A percentile compares a stretch with the other conserved stretches of the same genome.
phyloP scores from a whole-genome alignment of 2,797 vertebrate genomes.

The Microctenopoma stevenorrisi region DNA sequence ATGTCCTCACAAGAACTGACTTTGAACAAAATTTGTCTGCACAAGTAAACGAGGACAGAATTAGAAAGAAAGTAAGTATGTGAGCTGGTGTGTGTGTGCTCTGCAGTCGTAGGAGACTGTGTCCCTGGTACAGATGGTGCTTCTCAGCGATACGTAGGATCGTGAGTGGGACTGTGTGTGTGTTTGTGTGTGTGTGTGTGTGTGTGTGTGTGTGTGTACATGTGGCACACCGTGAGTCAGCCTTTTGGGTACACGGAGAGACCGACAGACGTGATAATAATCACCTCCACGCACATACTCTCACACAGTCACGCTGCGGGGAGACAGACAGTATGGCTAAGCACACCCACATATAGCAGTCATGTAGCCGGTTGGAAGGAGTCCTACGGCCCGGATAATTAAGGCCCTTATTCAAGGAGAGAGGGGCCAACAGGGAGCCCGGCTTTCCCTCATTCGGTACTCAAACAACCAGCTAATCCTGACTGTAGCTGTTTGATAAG shows the following conservation, averaged over 20 bases:
- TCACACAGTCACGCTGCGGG: constrained; percentile 45
- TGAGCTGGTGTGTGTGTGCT: constrained; percentile 13
- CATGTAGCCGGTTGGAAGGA: constrained; percentile 30
- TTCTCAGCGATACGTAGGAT: constrained; percentile 69
- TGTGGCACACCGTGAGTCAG: constrained; percentile 77
- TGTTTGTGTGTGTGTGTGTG: not conserved
- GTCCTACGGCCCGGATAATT: constrained; percentile 48
- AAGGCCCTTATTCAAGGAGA: constrained; percentile 37
- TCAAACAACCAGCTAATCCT: constrained; percentile 51
- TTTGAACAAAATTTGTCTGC: not conserved
- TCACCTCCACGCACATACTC: constrained; percentile 65
- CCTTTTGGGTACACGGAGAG: constrained; percentile 66
- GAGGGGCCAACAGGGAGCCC: constrained; percentile 25
- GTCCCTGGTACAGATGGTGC: constrained; percentile 73
- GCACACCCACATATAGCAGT: constrained; percentile 60
- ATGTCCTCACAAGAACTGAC: not conserved
- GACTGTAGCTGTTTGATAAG: constrained; percentile 52
- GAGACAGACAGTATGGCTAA: constrained; percentile 58
- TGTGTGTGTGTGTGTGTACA: constrained; percentile 26
- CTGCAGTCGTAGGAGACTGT: constrained; percentile 49
- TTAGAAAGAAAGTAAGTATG: constrained; percentile 26
- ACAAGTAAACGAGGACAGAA: constrained; percentile 25
- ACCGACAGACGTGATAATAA: constrained; percentile 71
- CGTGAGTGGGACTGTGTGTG: constrained; percentile 56
- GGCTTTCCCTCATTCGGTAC: constrained; percentile 21